Evolutionary conservation across 2,113 vertebrate genomes (phyloP).

Genomic region (Otus sunia): DNA sequence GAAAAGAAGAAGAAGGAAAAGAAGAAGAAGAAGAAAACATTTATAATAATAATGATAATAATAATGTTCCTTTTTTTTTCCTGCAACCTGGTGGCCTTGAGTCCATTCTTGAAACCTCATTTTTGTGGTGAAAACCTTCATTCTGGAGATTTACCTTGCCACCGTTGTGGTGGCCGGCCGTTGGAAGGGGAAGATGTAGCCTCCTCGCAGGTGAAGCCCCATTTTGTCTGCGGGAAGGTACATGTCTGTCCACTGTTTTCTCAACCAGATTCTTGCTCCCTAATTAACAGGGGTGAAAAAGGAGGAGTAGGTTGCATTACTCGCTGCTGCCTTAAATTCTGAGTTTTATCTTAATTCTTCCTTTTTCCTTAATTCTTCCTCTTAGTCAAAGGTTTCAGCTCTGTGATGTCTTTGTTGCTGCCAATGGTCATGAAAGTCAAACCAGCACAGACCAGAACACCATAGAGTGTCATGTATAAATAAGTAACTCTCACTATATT

Average conservation of each 20-base stretch:
- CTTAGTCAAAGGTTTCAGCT: not conserved
- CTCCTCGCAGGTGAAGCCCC: slow-evolving; percentile 89
- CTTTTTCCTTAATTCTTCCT: not conserved
- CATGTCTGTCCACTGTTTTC: slow-evolving; percentile 66
- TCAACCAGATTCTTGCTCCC: slow-evolving; percentile 66
- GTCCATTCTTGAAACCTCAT: too few relatives aligned
- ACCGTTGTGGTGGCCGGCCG: slow-evolving; percentile 81
- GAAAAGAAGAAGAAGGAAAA: too few relatives aligned
- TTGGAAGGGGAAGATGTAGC: slow-evolving; percentile 85
- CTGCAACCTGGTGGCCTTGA: too few relatives aligned
- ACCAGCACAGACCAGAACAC: not conserved
- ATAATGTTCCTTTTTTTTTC: not conserved
- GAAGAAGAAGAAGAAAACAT: too few relatives aligned
- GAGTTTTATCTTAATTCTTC: not conserved
- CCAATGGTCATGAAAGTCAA: not conserved
- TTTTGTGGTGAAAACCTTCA: fast-evolving
- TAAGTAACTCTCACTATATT: not conserved
- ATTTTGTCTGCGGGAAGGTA: slow-evolving; percentile 84
- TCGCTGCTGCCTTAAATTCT: not conserved
- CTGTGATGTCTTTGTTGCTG: not conserved
- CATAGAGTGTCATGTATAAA: too few relatives aligned
- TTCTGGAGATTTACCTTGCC: slow-evolving; percentile 72
- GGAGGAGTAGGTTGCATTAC: not conserved
- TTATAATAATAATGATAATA: too few relatives aligned
- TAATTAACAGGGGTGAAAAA: slow-evolving; percentile 25